Conservation (phyloP, 2,797 vertebrate species). For the Gephyroberyx darwinii region DNA sequence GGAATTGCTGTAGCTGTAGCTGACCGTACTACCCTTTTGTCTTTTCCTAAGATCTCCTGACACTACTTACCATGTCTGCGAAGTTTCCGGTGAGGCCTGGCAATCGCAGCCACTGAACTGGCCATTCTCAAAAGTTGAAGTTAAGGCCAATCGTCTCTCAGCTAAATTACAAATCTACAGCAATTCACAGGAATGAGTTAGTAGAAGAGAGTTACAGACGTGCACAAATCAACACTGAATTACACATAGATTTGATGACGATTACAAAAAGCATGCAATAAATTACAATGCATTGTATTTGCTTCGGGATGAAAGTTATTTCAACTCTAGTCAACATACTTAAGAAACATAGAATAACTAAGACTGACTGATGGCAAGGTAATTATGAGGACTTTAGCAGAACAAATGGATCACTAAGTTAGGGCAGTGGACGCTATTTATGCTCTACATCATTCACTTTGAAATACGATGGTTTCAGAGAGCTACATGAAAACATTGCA, state of each 20-base stretch:
- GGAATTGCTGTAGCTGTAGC: neutral
- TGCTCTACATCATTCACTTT: neutral
- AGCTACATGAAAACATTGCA: neutral
- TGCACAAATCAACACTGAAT: conserved; percentile 85
- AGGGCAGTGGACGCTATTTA: neutral
- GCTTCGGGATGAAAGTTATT: conserved; percentile 17
- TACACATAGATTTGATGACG: conserved; percentile 65
- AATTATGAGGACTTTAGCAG: neutral
- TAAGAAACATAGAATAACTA: conserved; percentile 1
- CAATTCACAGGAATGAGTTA: conserved; percentile 89
- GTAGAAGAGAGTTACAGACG: conserved; percentile 81
- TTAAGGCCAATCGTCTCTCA: conserved; percentile 87
- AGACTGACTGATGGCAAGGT: conserved; percentile 11
- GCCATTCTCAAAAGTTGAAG: conserved; percentile 92
- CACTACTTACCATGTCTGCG: conserved; percentile 89
- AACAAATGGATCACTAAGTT: conserved; percentile 7
- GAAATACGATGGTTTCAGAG: neutral
- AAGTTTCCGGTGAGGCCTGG: conserved; percentile 79
- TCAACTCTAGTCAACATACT: neutral
- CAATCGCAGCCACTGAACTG: conserved; percentile 78
- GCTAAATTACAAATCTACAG: conserved; percentile 93
- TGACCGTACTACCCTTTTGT: neutral
- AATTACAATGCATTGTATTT: conserved; percentile 35
- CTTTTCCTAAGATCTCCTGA: conserved; percentile 22
- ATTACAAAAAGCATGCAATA: conserved; percentile 59